A percentile compares a stretch with the other conserved stretches of the same genome.
phyloP scores from a whole-genome alignment of 1,140 invertebrate species.

The Platyscapa corneri region DNA sequence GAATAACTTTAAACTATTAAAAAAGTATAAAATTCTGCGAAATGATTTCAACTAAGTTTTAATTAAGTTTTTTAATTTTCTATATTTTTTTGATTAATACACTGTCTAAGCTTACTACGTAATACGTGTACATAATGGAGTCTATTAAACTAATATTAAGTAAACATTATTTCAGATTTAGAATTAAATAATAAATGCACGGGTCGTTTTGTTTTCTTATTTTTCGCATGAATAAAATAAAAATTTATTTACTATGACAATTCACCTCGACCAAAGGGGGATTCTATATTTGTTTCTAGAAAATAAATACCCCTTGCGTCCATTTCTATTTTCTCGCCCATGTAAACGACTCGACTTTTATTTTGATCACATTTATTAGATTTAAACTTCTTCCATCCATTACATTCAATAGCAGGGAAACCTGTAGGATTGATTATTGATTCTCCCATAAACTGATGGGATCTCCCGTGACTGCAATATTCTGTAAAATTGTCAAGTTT shows the following conservation, averaged over 20 bases:
- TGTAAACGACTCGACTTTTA: slow-evolving; percentile 68
- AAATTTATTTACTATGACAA: slow-evolving; percentile 4
- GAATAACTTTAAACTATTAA: neutral
- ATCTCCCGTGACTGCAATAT: slow-evolving; percentile 71
- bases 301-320: slow-evolving; percentile 60
- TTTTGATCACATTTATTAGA: slow-evolving; percentile 73
- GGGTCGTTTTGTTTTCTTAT: slow-evolving; percentile 16
- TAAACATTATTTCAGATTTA: slow-evolving; percentile 9
- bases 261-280: slow-evolving; percentile 59
- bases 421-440: slow-evolving; percentile 70
- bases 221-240: neutral
- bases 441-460: slow-evolving; percentile 72
- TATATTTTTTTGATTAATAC: neutral
- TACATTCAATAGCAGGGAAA: slow-evolving; percentile 75
- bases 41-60: slow-evolving; percentile 11
- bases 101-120: neutral
- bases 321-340: slow-evolving; percentile 71
- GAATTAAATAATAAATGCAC: slow-evolving; percentile 21
- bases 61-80: too few relatives aligned
- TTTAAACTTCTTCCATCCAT: slow-evolving; percentile 75
- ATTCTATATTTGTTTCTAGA: slow-evolving; percentile 62
- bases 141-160: neutral
- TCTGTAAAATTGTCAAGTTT: slow-evolving; percentile 53
- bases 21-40: neutral
- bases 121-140: neutral